A percentile compares a stretch with the other conserved stretches of the same genome.
phyloP scores from a whole-genome alignment of 2,113 vertebrate species.

The Cyanoramphus novaezelandiae region DNA sequence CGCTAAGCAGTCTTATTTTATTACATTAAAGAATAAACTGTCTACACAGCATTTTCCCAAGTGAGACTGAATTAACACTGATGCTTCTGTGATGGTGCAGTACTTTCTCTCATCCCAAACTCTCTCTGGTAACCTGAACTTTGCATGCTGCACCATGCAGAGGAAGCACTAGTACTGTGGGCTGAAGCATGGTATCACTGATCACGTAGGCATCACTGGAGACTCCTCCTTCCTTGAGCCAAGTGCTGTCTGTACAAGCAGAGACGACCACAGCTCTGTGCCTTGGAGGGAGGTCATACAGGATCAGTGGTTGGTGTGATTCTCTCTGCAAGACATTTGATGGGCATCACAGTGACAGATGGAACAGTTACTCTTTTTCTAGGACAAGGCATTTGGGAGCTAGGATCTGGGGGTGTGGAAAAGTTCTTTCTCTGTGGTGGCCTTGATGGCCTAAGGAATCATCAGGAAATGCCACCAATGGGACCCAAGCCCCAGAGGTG shows the following conservation, averaged over 20 bases:
- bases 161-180: not conserved
- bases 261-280: not conserved
- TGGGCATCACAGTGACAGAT: not conserved
- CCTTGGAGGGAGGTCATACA: not conserved
- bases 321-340: not conserved
- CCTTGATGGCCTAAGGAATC: not conserved
- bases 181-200: not conserved
- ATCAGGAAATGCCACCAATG: not conserved
- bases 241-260: not conserved
- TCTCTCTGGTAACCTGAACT: not conserved
- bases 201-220: fast-evolving
- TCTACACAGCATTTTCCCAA: not conserved
- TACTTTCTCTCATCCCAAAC: not conserved
- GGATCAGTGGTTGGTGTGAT: not conserved
- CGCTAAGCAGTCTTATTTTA: not conserved
- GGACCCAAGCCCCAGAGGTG: not conserved
- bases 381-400: not conserved
- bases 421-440: not conserved
- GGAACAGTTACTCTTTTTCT: not conserved
- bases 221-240: not conserved
- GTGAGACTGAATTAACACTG: not conserved
- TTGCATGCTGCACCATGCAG: not conserved
- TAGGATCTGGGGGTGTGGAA: not conserved
- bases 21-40: not conserved
- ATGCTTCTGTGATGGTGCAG: not conserved